A percentile compares a stretch with the other conserved stretches of the same genome.
Conservation (phyloP, 2,888 invertebrate species). For the Andrena bicolor region DNA sequence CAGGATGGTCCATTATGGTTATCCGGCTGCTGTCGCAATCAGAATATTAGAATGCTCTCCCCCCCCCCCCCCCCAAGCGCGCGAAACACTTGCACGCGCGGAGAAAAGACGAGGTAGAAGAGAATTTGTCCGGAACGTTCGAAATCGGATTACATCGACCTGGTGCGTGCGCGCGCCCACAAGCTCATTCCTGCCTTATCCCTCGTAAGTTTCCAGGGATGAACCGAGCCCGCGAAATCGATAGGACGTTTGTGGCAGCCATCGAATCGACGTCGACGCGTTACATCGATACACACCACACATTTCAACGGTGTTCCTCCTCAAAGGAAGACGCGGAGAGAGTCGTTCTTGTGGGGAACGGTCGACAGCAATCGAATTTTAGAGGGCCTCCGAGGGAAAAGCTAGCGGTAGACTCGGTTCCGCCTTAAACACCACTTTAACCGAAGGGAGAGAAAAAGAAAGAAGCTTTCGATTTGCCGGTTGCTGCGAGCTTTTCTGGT, state of each 20-base stretch:
- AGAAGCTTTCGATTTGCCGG: neutral
- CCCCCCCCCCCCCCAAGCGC: neutral
- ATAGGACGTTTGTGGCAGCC: slow-evolving; percentile 38
- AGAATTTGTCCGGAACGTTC: slow-evolving; percentile 52
- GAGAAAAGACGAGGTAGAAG: slow-evolving; percentile 56
- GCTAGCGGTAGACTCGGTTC: neutral
- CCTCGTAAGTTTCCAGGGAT: slow-evolving; percentile 42
- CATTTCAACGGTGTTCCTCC: slow-evolving; percentile 20
- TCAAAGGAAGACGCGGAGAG: neutral
- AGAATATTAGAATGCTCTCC: neutral
- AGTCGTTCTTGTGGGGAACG: slow-evolving; percentile 5
- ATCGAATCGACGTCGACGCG: slow-evolving; percentile 19
- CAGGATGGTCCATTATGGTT: too few relatives aligned
- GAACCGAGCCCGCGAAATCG: slow-evolving; percentile 53
- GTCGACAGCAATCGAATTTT: slow-evolving; percentile 24
- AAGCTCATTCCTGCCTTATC: slow-evolving; percentile 32
- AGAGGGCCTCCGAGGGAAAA: neutral
- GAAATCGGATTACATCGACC: slow-evolving; percentile 65
- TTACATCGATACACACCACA: slow-evolving; percentile 20
- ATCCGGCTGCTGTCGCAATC: neutral
- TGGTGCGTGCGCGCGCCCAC: neutral
- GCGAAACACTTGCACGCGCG: neutral
- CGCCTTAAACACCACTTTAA: neutral
- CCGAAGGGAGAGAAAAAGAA: neutral
- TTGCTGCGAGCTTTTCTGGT: neutral